phyloP scores from a whole-genome alignment of 2,888 invertebrate species.

The Leptinotarsa haldemani region DNA sequence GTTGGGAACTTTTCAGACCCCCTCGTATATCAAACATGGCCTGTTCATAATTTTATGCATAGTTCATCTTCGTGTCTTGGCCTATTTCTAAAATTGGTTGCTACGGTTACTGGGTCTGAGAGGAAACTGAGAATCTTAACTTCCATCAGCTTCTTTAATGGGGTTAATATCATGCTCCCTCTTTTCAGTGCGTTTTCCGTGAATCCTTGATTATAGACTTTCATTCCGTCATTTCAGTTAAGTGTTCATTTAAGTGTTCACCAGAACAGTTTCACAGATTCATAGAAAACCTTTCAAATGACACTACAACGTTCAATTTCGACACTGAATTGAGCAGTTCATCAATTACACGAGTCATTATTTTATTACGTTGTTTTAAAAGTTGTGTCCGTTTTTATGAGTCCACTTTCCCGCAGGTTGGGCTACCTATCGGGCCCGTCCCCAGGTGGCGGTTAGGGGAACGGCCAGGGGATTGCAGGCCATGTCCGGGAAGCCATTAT shows the following conservation, averaged over 20 bases:
- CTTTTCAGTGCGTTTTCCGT: neutral
- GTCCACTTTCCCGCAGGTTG: too few relatives aligned
- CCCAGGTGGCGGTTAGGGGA: too few relatives aligned
- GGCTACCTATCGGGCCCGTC: too few relatives aligned
- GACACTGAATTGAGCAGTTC: too few relatives aligned
- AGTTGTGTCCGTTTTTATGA: too few relatives aligned
- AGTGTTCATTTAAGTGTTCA: neutral
- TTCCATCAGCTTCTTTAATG: neutral
- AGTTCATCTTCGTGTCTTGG: neutral
- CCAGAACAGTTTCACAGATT: too few relatives aligned
- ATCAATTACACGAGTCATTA: neutral
- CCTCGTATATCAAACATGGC: neutral
- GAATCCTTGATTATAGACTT: constrained; percentile 2
- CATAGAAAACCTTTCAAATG: too few relatives aligned
- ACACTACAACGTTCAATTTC: too few relatives aligned
- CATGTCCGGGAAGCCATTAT: too few relatives aligned
- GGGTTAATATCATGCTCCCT: constrained; percentile 2
- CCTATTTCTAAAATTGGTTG: constrained; percentile 14
- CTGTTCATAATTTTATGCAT: neutral
- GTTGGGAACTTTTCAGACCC: neutral
- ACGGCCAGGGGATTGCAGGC: too few relatives aligned
- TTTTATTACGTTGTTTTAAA: neutral
- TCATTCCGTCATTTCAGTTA: neutral
- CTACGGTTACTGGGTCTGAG: neutral
- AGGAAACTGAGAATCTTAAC: constrained; percentile 5